These are phyloP conservation scores for Crotalus tigris DNA, from an alignment of 2,113 vertebrate species.

Conservation along the genomic window DNA sequence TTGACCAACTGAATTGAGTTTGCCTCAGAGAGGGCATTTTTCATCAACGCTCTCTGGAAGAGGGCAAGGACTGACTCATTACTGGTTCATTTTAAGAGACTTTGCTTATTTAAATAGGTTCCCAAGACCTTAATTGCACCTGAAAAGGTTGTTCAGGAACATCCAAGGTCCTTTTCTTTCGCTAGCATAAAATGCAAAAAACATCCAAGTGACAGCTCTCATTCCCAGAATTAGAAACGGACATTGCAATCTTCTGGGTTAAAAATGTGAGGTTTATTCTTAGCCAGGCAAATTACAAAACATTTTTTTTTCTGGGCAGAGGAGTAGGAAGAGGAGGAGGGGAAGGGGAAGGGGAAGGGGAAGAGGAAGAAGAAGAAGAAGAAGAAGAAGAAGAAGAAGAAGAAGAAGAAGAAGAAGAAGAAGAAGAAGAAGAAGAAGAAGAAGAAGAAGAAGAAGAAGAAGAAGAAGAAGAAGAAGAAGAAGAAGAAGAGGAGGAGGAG, in stretches of 20 bases:
- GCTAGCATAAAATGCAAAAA: not conserved
- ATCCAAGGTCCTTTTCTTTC: not conserved
- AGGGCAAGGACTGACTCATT: not conserved
- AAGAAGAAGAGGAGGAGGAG: too few species aligned
- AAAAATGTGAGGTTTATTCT: not conserved
- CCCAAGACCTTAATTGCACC: not conserved
- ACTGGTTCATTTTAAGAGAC: not conserved
- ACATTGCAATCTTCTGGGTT: not conserved
- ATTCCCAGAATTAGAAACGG: not conserved
- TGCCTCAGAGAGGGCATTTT: not conserved
- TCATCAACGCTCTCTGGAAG: not conserved
- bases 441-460: too few species aligned
- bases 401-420: too few species aligned
- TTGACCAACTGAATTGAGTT: not conserved
- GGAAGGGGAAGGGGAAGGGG: too few species aligned
- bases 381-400: too few species aligned
- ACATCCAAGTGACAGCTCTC: not conserved
- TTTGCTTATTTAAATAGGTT: not conserved
- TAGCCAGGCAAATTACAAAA: too few species aligned
- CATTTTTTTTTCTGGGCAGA: not conserved
- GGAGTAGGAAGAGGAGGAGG: too few species aligned
- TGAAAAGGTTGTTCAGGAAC: not conserved
- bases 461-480: fast-evolving
- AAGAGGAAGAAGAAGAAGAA: too few species aligned
- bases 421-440: too few species aligned